Conservation (phyloP, 2,113 vertebrate genomes). For the Haemorhous mexicanus region DNA sequence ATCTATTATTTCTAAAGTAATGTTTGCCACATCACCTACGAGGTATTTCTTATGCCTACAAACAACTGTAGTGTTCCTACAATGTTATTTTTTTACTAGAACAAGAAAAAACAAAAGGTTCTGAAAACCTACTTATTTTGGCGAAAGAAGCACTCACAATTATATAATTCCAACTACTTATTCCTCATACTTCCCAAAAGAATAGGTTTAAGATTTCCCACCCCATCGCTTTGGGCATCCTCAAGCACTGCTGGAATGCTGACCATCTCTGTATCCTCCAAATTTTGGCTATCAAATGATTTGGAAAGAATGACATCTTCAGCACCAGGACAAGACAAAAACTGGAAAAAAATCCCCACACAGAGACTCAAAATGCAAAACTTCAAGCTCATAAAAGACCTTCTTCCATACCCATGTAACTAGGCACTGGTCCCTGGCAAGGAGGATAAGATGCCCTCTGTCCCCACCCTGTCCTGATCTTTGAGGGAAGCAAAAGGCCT, state of each 20-base stretch:
- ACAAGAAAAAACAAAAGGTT: background rate
- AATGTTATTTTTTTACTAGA: background rate
- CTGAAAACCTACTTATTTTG: background rate
- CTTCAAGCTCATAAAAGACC: background rate
- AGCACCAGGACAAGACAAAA: background rate
- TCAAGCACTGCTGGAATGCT: background rate
- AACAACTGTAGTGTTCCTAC: background rate
- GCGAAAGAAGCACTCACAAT: background rate
- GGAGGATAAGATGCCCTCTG: background rate
- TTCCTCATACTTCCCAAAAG: background rate
- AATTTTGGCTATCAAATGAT: background rate
- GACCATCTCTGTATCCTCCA: background rate
- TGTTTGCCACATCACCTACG: accelerated
- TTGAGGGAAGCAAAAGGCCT: background rate
- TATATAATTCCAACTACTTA: background rate
- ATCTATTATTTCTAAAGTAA: background rate
- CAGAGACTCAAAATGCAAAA: background rate
- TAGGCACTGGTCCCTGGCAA: background rate
- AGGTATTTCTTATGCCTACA: background rate
- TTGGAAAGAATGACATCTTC: background rate
- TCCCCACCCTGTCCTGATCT: background rate
- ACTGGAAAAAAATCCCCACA: accelerated
- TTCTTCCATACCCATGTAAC: background rate
- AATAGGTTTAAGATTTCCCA: background rate
- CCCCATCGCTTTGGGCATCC: accelerated